phyloP scores from a whole-genome alignment of 2,888 invertebrate species.

The Neoitamus cyanurus region DNA sequence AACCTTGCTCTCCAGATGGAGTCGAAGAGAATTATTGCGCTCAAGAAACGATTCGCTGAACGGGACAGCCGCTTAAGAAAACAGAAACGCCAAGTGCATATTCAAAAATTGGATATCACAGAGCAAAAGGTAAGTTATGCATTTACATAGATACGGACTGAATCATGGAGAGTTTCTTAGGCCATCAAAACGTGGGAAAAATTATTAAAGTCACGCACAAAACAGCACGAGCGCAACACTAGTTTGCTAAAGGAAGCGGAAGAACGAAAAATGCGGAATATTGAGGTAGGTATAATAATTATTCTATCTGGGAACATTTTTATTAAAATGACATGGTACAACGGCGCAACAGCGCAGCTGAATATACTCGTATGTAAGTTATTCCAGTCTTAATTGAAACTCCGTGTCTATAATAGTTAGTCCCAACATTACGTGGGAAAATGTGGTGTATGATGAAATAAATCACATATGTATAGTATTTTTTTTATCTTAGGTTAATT shows the following conservation, averaged over 20 bases:
- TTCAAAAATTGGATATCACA: not conserved
- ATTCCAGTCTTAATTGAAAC: too few species aligned
- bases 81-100: constrained; percentile 31
- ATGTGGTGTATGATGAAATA: too few species aligned
- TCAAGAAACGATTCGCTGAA: constrained; percentile 61
- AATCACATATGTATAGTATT: too few species aligned
- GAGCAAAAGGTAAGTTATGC: not conserved
- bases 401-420: too few species aligned
- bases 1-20: constrained; percentile 57
- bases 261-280: not conserved
- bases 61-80: constrained; percentile 58
- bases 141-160: not conserved
- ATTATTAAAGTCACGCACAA: not conserved
- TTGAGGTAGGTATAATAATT: constrained; percentile 4
- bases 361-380: too few species aligned
- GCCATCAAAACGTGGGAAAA: constrained; percentile 25
- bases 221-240: not conserved
- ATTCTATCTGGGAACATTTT: not conserved
- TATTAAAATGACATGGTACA: too few species aligned
- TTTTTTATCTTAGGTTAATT: too few species aligned
- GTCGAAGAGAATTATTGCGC: not conserved
- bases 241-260: constrained; percentile 25
- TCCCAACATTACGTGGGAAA: too few species aligned
- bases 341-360: too few species aligned
- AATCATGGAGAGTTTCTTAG: constrained; percentile 15